phyloP scores from a whole-genome alignment of 2,113 vertebrate species.

The Dasyurus viverrinus region DNA sequence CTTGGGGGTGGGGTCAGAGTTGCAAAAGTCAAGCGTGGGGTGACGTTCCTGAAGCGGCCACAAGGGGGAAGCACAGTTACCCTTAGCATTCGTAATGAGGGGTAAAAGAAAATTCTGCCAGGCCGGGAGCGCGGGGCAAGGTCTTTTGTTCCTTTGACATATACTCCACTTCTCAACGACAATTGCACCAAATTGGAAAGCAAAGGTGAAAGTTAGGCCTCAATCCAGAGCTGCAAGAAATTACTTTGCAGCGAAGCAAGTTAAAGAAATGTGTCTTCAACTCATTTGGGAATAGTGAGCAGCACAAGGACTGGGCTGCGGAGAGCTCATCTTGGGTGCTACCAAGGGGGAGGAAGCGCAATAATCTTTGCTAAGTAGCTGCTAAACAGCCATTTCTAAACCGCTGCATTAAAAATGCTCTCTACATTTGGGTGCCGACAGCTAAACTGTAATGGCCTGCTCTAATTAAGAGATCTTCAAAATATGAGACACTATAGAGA shows the following conservation, averaged over 20 bases:
- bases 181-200: neutral
- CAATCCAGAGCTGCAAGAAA: neutral
- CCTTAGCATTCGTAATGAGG: neutral
- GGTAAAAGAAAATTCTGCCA: neutral
- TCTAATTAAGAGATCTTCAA: conserved; percentile 6
- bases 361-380: neutral
- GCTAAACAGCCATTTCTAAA: neutral
- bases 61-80: conserved; percentile 68
- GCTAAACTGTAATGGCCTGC: neutral
- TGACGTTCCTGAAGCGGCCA: neutral
- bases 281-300: neutral
- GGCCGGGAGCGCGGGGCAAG: neutral
- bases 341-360: neutral
- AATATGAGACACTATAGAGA: conserved; percentile 35
- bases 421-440: neutral
- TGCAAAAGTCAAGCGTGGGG: neutral
- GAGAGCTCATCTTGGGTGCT: neutral
- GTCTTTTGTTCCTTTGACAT: neutral
- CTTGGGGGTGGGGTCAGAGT: conserved; percentile 63
- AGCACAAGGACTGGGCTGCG: neutral
- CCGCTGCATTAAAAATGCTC: neutral
- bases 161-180: neutral
- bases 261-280: neutral
- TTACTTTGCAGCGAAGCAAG: neutral
- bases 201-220: neutral